phyloP scores from a whole-genome alignment of 2,888 invertebrate species.

The Polyploca ridens region DNA sequence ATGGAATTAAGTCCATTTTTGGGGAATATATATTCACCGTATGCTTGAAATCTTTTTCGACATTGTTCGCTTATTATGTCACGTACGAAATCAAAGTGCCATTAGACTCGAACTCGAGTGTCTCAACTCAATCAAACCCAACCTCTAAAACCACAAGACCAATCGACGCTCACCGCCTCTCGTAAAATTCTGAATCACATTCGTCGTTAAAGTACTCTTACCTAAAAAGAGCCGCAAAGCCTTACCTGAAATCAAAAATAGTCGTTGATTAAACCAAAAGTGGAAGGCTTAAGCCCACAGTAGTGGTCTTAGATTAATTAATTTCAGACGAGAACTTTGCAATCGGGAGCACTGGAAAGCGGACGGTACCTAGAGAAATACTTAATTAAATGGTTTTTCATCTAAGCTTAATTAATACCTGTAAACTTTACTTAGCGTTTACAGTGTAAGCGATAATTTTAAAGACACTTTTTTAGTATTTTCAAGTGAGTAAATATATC shows the following conservation, averaged over 20 bases:
- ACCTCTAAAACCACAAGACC: slow-evolving; percentile 1
- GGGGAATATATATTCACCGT: too few relatives aligned
- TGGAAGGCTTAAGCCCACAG: background rate
- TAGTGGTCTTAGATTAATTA: slow-evolving; percentile 7
- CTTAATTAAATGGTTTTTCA: background rate
- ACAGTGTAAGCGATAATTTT: background rate
- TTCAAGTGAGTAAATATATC: too few relatives aligned
- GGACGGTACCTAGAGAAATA: background rate
- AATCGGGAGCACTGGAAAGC: background rate
- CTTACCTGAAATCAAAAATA: slow-evolving; percentile 23
- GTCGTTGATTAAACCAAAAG: slow-evolving; percentile 15
- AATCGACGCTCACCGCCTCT: background rate
- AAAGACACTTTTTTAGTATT: background rate
- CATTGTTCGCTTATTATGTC: background rate
- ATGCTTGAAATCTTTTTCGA: background rate
- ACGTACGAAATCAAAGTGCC: background rate
- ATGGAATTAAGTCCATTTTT: too few relatives aligned
- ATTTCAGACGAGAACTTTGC: slow-evolving; percentile 1
- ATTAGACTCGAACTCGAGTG: background rate
- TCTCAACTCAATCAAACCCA: background rate
- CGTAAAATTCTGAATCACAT: background rate
- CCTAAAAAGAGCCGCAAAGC: slow-evolving; percentile 7
- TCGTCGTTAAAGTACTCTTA: background rate
- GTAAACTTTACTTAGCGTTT: background rate
- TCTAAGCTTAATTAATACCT: slow-evolving; percentile 3